Percentiles rank a stretch among this genome's conserved stretches.
phyloP scores from a whole-genome alignment of 2,113 vertebrate species.

The Grallaria varia region DNA sequence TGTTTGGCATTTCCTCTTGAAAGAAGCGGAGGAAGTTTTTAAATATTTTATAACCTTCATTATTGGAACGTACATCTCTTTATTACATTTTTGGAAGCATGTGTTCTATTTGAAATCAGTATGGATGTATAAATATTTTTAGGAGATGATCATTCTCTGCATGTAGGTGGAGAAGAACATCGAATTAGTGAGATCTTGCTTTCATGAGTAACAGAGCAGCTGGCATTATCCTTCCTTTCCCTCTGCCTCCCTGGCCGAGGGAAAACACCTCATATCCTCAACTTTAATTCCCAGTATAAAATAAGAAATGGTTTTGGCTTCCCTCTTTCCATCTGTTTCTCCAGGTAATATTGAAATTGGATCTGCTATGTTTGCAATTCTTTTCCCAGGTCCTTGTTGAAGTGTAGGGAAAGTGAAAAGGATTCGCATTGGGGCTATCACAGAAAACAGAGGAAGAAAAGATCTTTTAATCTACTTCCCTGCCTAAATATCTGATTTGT shows the following conservation, averaged over 20 bases:
- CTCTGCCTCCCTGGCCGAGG: neutral
- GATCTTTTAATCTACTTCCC: neutral
- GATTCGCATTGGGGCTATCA: neutral
- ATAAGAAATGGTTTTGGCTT: neutral
- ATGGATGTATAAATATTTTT: slow-evolving; percentile 58
- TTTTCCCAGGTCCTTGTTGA: neutral
- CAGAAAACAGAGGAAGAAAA: neutral
- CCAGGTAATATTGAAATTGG: neutral
- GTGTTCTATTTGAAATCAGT: slow-evolving; percentile 45
- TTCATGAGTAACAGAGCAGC: slow-evolving; percentile 56
- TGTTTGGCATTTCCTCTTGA: slow-evolving; percentile 49
- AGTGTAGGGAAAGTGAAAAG: neutral
- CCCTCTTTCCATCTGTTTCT: neutral
- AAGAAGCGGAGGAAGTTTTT: slow-evolving; percentile 58
- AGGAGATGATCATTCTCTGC: slow-evolving; percentile 50
- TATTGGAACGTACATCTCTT: slow-evolving; percentile 53
- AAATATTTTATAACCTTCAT: slow-evolving; percentile 56
- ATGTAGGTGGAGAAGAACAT: slow-evolving; percentile 61
- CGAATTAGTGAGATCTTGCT: slow-evolving; percentile 47
- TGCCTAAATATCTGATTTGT: neutral
- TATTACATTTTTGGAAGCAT: slow-evolving; percentile 48
- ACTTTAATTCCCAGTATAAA: slow-evolving; percentile 29
- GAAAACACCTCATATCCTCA: slow-evolving; percentile 47
- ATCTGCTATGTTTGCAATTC: neutral
- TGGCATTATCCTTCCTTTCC: slow-evolving; percentile 21